Evolutionary conservation across 2,888 invertebrate species (phyloP), one percentile per base, ranked within the genome.

Genomic region (Eurytoma adleriae): DNA sequence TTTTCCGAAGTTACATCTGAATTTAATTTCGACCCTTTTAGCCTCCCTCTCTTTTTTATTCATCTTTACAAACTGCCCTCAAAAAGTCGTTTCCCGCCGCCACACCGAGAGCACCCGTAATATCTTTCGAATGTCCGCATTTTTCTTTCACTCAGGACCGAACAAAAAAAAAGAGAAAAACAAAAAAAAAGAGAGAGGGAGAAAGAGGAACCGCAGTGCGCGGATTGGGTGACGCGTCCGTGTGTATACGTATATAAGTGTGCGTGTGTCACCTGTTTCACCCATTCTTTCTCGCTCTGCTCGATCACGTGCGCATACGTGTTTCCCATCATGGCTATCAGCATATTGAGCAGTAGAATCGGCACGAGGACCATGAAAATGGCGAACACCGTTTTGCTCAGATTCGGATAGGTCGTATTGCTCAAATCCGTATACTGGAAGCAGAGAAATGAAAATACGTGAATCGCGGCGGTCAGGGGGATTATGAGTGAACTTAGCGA

Each of bases 241-340:
- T 24, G 18, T 24, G 20, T 27, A 16, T 27, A 20, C 40, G 13
- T 50, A 50, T 24, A 48, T 48, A 7, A 3, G 4, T n/a, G 50
- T 18, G 20, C 50, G 64, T 16, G 40, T 50, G 68, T 84, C 85
- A 95, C 96, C 93, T 98, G 98, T 90, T 98, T 98, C 90, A 98
- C 96, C 97, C 98, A 99, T 90, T 99, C 99, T 91, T 99, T 99
- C 91, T 99, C 99, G 54, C 99, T 99, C 89, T 98, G 98, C 89
- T 98, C 97, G 85, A 99, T 99, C 80, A 99, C 98, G 86, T 97
- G 97, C 0, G 98, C 97, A 90, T 99, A 99, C 0, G 99, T 99
- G 91, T 99, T 99, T 54, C 99, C 99, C 99, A 99, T 99, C 99
- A 99, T 99, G 83, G 99, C 99, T 84, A 99, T 99, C 91, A 99